A percentile compares a stretch with the other conserved stretches of the same genome.
Conservation (phyloP, 2,797 vertebrate species). For the Sciaenops ocellatus region DNA sequence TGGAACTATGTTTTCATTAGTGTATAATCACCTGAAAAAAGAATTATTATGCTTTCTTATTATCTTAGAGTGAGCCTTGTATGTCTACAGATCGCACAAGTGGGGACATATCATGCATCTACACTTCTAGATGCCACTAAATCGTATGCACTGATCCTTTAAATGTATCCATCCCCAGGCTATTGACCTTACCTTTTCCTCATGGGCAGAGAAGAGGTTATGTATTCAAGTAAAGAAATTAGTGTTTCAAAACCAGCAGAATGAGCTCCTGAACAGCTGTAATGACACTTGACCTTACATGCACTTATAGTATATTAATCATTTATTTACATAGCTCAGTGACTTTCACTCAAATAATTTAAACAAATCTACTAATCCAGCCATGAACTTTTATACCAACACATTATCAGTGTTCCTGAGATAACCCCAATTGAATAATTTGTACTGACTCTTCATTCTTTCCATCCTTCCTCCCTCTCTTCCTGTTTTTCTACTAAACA, state of each 20-base stretch:
- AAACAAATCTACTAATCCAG: conserved; percentile 20
- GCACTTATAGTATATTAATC: neutral
- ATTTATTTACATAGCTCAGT: neutral
- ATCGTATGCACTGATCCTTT: too few species aligned
- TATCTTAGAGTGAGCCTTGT: too few species aligned
- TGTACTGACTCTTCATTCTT: conserved; percentile 30
- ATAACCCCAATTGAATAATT: conserved; percentile 28
- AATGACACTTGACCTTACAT: conserved; percentile 12
- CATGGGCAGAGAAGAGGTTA: neutral
- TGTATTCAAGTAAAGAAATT: neutral
- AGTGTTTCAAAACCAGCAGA: neutral
- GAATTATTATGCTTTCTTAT: too few species aligned
- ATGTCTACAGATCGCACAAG: too few species aligned
- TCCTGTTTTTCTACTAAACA: conserved; percentile 49
- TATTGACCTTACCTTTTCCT: neutral
- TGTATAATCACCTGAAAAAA: too few species aligned
- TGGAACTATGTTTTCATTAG: too few species aligned
- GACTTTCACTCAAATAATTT: neutral
- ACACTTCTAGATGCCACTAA: too few species aligned
- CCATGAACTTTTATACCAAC: neutral
- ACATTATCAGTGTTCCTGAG: conserved; percentile 20
- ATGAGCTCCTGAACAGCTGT: neutral
- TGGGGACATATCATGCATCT: too few species aligned
- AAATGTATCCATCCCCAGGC: neutral
- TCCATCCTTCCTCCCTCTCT: conserved; percentile 36